Evolutionary conservation across 2,888 invertebrate species (phyloP).

Genomic region (Cataglyphis cursor): DNA sequence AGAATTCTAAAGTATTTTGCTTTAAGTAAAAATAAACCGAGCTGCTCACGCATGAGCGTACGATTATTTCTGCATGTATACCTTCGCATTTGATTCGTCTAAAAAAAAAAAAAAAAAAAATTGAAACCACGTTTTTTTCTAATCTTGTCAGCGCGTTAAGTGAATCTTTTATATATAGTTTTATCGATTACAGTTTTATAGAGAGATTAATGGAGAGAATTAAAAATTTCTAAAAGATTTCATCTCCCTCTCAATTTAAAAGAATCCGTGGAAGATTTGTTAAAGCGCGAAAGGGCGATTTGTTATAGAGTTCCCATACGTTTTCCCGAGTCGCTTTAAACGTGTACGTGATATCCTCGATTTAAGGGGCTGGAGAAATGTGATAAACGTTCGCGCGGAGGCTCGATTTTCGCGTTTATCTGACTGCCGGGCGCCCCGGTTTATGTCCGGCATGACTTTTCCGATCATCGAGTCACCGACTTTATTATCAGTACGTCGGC

Average conservation of each 20-base stretch:
- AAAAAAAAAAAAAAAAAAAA: neutral
- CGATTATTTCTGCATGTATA: neutral
- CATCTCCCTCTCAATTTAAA: neutral
- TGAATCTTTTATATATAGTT: conserved; percentile 15
- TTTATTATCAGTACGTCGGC: conserved; percentile 63
- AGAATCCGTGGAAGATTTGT: conserved; percentile 25
- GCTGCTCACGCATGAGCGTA: neutral
- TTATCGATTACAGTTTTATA: neutral
- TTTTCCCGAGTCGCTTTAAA: conserved; percentile 27
- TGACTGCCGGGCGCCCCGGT: conserved; percentile 13
- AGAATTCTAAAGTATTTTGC: neutral
- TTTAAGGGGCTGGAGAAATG: conserved; percentile 43
- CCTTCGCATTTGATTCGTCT: neutral
- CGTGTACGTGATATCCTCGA: conserved; percentile 48
- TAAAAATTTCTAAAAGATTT: conserved; percentile 18
- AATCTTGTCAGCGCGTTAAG: neutral
- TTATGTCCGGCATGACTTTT: conserved; percentile 46
- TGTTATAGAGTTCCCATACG: conserved; percentile 8
- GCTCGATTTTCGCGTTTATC: conserved; percentile 52
- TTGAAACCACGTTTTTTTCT: neutral
- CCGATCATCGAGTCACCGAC: conserved; percentile 59
- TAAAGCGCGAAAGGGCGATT: conserved; percentile 37
- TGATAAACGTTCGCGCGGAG: conserved; percentile 47
- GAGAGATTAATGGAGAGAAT: neutral
- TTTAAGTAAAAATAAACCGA: neutral